Evolutionary conservation across 2,888 invertebrate genomes (phyloP).

Genomic region (Callosobruchus maculatus): DNA sequence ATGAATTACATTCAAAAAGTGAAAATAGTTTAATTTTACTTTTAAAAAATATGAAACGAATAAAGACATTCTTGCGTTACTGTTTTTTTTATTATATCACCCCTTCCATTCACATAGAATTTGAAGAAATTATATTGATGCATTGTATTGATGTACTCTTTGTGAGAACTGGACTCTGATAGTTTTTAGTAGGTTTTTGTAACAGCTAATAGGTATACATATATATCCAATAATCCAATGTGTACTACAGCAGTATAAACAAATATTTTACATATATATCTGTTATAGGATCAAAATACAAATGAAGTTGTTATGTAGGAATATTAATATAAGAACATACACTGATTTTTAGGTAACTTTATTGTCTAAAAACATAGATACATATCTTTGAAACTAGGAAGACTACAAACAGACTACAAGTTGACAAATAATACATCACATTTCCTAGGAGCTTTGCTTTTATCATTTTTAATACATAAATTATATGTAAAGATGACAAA

Average conservation of each 20-base stretch:
- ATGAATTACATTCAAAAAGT: not conserved
- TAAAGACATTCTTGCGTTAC: constrained; percentile 2
- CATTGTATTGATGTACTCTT: no score
- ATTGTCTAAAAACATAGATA: not conserved
- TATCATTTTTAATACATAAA: not conserved
- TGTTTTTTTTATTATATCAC: not conserved
- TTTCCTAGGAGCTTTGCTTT: not conserved
- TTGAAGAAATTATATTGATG: no score
- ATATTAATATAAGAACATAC: not conserved
- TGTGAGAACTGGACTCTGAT: no score
- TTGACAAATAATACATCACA: not conserved
- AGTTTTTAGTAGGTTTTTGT: no score
- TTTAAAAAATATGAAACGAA: not conserved
- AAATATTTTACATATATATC: no score
- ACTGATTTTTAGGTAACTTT: not conserved
- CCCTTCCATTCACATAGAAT: no score
- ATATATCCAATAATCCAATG: no score
- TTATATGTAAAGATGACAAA: not conserved
- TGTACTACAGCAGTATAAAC: no score
- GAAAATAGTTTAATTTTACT: not conserved
- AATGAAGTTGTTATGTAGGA: not conserved
- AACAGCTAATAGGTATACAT: no score
- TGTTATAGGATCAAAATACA: not conserved
- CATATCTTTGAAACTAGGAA: not conserved
- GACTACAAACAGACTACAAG: not conserved